These are phyloP conservation scores for human DNA, from an alignment of 2,113 vertebrate species.

Conservation along the genomic window GRCh38 chr1:211107001-211107500, in stretches of 20 bases:
- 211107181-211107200: background rate
- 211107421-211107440: background rate
- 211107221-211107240: background rate
- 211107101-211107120: background rate
- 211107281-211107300: slow-evolving; percentile 97
- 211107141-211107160: background rate
- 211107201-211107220: background rate
- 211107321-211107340: slow-evolving; percentile 99
- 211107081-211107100: background rate
- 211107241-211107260: slow-evolving; percentile 92
- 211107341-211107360: slow-evolving; percentile 99
- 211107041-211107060: background rate
- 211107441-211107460: background rate
- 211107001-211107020: background rate
- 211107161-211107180: background rate
- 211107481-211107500: background rate
- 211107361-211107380: slow-evolving; percentile 98
- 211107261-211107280: slow-evolving; percentile 99
- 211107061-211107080: background rate
- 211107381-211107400: slow-evolving; percentile 70
- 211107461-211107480: background rate
- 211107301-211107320: slow-evolving; percentile 98
- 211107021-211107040: background rate
- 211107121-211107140: background rate
- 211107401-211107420: background rate